A percentile compares a stretch with the other conserved stretches of the same genome.
Evolutionary conservation across 2,888 invertebrate species (phyloP).

Genomic region (Dugesia japonica): DNA sequence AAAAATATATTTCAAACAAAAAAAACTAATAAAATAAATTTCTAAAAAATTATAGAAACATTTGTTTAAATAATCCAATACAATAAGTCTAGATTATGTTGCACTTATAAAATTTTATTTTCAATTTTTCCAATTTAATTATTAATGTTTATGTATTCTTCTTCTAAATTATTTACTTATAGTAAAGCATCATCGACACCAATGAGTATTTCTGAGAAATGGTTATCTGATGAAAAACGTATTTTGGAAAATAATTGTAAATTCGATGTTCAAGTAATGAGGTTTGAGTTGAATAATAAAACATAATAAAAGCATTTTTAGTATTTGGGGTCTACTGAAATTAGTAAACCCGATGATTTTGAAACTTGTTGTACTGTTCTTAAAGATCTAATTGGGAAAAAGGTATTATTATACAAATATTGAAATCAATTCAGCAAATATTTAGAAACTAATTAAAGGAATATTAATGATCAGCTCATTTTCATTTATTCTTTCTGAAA

Average conservation of each 20-base stretch:
- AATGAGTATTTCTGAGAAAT: background rate
- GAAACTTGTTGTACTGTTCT: background rate
- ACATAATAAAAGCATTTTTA: background rate
- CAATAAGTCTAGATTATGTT: no score
- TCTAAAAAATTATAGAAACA: no score
- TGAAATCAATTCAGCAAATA: background rate
- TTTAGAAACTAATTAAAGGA: background rate
- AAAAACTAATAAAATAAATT: no score
- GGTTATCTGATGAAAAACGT: background rate
- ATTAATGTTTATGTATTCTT: no score
- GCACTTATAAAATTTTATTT: no score
- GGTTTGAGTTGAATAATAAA: background rate
- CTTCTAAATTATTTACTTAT: no score
- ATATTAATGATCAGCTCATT: background rate
- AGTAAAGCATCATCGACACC: no score
- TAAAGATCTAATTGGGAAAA: constrained; percentile 25
- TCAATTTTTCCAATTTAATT: no score
- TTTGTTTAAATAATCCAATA: no score
- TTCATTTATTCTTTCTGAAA: background rate
- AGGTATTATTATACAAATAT: background rate
- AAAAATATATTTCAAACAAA: no score
- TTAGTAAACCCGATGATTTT: background rate
- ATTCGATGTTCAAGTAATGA: background rate
- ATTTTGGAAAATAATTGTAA: background rate
- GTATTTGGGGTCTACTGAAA: background rate